phyloP scores from a whole-genome alignment of 2,797 vertebrate genomes.

The Rhynchotus rufescens region DNA sequence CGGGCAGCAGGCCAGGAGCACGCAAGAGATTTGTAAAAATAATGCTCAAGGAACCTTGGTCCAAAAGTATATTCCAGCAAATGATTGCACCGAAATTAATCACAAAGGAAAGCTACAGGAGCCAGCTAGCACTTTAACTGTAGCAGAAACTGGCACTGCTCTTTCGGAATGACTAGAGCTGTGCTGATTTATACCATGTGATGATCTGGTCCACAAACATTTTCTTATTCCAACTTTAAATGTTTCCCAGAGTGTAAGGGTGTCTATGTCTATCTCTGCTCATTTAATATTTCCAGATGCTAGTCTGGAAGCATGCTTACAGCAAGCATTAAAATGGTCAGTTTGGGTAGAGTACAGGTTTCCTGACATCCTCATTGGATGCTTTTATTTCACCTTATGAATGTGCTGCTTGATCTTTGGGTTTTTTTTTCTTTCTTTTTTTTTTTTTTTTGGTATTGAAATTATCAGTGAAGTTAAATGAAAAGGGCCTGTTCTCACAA shows the following conservation, averaged over 20 bases:
- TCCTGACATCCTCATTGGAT: slow-evolving; percentile 32
- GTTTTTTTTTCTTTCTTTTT: no score
- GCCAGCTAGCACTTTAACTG: slow-evolving; percentile 41
- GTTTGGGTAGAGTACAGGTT: slow-evolving; percentile 26
- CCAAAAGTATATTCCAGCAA: slow-evolving; percentile 62
- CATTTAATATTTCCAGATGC: slow-evolving; percentile 66
- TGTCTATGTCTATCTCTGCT: slow-evolving; percentile 57
- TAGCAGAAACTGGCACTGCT: slow-evolving; percentile 55
- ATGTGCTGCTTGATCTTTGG: background rate
- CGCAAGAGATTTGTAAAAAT: slow-evolving; percentile 59
- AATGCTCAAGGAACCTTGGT: slow-evolving; percentile 35
- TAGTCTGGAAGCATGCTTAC: slow-evolving; percentile 42
- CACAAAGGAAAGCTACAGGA: slow-evolving; percentile 54
- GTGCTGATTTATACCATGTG: slow-evolving; percentile 62
- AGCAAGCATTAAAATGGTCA: slow-evolving; percentile 45
- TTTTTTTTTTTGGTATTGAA: background rate
- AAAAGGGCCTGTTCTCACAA: background rate
- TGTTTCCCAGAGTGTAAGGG: slow-evolving; percentile 44
- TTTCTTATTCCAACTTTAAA: slow-evolving; percentile 49
- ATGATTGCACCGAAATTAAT: slow-evolving; percentile 59
- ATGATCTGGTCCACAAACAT: slow-evolving; percentile 47
- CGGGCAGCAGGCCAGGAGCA: slow-evolving; percentile 42
- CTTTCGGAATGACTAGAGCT: slow-evolving; percentile 32
- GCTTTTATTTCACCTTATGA: background rate
- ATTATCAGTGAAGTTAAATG: background rate